Evolutionary conservation across 2,888 invertebrate species (phyloP), one percentile per base, ranked within the genome.

Genomic region (Folsomia manolachei): DNA sequence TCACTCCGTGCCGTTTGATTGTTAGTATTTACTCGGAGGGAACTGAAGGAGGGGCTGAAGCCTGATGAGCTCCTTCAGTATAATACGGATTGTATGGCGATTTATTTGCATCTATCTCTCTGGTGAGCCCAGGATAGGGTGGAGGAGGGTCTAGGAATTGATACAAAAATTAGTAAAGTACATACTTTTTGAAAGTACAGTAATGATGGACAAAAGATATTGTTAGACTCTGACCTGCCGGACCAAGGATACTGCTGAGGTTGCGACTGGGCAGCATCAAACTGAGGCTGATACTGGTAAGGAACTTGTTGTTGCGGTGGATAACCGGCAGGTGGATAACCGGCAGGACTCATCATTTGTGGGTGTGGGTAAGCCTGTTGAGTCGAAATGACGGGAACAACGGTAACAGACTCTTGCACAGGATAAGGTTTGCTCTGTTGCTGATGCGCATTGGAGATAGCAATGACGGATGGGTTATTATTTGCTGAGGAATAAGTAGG

Each of bases 341-440:
- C 63, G n/a, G 24, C 4, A 39, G 4, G 39, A 14, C 39, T 39
- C 63, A 65, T 71, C 18, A 27, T 52, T 23, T 53, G 70, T 25
- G 21, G 25, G 9, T 64, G 64, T 23, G 69, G 70, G 21, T 74
- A 71, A 14, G 66, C 62, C 23, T 63, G 67, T 7, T 27, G 56
- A 19, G 65, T 69, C 27, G 64, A 68, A n/a, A 67, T 68, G 1
- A 63, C 19, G 23, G 70, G 66, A 52, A 79, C 74, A 27, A 77
- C 75, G 4, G 75, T 77, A 1, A 77, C 76, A 61, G 71, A 72
- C 63, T 75, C 72, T 63, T 79, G 79, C 11, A 77, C 77, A n/a
- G 79, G 79, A 24, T 79, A 79, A 0, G 79, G 77, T 11, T 75
- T 70, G 56, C 62, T 72, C 14, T 23, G 52, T 21, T 72, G 39